These are phyloP conservation scores for Flabesymbios commensalis DNA, from an alignment of 2,888 invertebrate genomes.

Conservation along the genomic window DNA sequence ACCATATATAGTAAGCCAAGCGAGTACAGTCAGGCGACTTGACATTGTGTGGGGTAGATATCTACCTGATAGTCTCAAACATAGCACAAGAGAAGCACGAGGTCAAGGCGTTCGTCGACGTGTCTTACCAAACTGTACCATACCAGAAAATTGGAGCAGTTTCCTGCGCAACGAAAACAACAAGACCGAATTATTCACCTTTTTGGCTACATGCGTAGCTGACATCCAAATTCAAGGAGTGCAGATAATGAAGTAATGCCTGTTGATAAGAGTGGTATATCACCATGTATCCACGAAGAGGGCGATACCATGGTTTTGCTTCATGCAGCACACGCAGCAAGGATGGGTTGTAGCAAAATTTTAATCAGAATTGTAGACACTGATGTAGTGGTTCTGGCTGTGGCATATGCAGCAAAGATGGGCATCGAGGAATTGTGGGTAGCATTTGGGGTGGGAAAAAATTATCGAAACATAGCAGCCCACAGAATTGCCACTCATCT, in stretches of 20 bases:
- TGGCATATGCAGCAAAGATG: neutral
- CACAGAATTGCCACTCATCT: neutral
- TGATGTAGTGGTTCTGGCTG: constrained; percentile 2
- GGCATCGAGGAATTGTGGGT: neutral
- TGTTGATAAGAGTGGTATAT: too few species aligned
- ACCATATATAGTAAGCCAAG: too few species aligned
- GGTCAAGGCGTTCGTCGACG: neutral
- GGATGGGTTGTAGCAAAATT: neutral
- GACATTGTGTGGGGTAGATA: neutral
- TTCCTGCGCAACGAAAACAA: neutral
- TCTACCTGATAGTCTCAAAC: neutral
- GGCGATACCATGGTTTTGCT: neutral
- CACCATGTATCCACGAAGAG: neutral
- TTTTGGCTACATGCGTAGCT: too few species aligned
- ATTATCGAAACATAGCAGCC: neutral
- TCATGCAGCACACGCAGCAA: neutral
- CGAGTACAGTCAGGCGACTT: too few species aligned
- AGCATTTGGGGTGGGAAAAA: neutral
- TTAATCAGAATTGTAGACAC: constrained; percentile 4
- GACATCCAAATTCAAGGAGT: too few species aligned
- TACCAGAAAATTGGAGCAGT: neutral
- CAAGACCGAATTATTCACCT: neutral
- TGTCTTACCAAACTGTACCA: neutral
- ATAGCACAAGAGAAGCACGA: neutral
- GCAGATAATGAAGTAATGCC: too few species aligned